Evolutionary conservation across 2,888 invertebrate species (phyloP).

Genomic region (Eupithecia insigniata): DNA sequence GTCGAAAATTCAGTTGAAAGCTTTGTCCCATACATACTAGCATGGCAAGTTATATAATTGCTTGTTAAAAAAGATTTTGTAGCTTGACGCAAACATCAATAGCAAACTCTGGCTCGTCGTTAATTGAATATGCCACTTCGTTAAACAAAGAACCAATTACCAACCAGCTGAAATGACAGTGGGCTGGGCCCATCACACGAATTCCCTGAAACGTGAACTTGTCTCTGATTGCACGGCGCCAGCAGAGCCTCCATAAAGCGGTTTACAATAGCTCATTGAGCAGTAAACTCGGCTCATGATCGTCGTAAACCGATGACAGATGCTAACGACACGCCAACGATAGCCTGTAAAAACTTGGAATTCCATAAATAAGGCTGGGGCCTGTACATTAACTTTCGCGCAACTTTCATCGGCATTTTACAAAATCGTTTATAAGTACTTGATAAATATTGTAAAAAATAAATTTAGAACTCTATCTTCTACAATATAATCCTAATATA

Average conservation of each 20-base stretch:
- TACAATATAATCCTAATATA: too few species aligned
- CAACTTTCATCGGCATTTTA: too few species aligned
- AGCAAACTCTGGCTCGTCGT: not conserved
- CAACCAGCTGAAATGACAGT: not conserved
- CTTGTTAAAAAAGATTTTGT: too few species aligned
- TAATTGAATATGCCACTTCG: not conserved
- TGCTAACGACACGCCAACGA: constrained; percentile 40
- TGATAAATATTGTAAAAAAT: too few species aligned
- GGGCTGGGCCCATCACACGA: not conserved
- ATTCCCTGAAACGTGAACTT: constrained; percentile 7
- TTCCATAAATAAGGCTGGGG: constrained; percentile 22
- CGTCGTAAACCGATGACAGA: constrained; percentile 41
- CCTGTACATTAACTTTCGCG: not conserved
- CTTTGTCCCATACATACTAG: too few species aligned
- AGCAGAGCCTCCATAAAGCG: constrained; percentile 20
- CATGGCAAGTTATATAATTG: too few species aligned
- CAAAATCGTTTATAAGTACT: too few species aligned
- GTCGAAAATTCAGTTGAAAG: too few species aligned
- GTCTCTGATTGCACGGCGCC: constrained; percentile 28
- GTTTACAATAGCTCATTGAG: constrained; percentile 32
- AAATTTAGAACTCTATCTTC: too few species aligned
- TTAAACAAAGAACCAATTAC: constrained; percentile 9
- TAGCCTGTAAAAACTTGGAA: constrained; percentile 32
- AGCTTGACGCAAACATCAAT: not conserved
- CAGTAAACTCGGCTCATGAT: constrained; percentile 26